A percentile compares a stretch with the other conserved stretches of the same genome.
phyloP scores from a whole-genome alignment of 2,113 vertebrate genomes.

The Hemiprocne comata region DNA sequence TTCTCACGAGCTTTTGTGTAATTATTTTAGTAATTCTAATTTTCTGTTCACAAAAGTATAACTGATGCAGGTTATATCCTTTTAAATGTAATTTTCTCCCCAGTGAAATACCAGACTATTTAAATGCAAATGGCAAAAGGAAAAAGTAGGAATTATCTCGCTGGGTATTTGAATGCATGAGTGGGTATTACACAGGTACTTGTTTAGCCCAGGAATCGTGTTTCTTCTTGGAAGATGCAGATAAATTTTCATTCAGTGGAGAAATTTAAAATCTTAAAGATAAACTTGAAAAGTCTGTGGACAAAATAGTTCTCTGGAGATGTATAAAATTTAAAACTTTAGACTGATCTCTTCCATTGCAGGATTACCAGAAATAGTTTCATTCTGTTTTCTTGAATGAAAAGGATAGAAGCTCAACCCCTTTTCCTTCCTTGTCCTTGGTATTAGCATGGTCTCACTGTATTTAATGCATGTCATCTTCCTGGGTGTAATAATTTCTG shows the following conservation, averaged over 20 bases:
- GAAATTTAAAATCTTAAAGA: slow-evolving; percentile 37
- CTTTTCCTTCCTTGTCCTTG: slow-evolving; percentile 27
- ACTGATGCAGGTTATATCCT: slow-evolving; percentile 18
- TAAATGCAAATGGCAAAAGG: slow-evolving; percentile 59
- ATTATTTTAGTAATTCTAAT: slow-evolving; percentile 62
- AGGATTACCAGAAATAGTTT: not conserved
- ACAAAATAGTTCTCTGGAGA: not conserved
- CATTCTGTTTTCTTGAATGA: slow-evolving; percentile 8
- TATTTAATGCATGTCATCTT: slow-evolving; percentile 37
- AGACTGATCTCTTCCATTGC: not conserved
- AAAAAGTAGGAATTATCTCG: slow-evolving; percentile 20
- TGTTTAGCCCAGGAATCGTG: slow-evolving; percentile 39
- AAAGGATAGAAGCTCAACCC: not conserved
- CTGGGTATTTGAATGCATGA: slow-evolving; percentile 3
- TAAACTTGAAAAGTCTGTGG: not conserved
- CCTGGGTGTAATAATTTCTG: slow-evolving; percentile 1
- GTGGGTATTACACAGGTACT: slow-evolving; percentile 7
- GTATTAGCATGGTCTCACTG: not conserved
- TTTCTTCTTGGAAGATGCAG: not conserved
- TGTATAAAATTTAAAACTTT: not conserved
- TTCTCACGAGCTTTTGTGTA: slow-evolving; percentile 25
- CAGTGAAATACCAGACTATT: slow-evolving; percentile 56
- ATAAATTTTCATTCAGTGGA: slow-evolving; percentile 17
- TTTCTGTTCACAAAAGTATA: slow-evolving; percentile 54
- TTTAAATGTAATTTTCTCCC: slow-evolving; percentile 29